A percentile compares a stretch with the other conserved stretches of the same genome.
Evolutionary conservation across 1,140 invertebrate genomes (phyloP).

Genomic region (Penaeus japonicus): DNA sequence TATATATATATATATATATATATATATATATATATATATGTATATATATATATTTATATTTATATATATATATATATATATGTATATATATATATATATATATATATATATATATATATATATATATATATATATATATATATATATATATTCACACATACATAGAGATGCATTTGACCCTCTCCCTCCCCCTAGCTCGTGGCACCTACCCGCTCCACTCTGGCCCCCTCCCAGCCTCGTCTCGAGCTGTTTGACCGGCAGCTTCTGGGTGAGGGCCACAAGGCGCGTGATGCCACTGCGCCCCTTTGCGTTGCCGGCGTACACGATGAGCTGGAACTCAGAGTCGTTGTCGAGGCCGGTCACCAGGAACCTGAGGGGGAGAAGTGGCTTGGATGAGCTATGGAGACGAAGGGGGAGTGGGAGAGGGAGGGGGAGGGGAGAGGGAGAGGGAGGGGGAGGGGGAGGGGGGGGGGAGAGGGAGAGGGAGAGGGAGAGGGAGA

Average conservation of each 20-base stretch:
- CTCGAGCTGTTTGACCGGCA: slow-evolving; percentile 48
- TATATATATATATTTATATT: background rate
- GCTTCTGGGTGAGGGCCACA: slow-evolving; percentile 43
- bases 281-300: slow-evolving; percentile 42
- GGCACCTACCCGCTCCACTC: background rate
- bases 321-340: slow-evolving; percentile 47
- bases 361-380: slow-evolving; percentile 32
- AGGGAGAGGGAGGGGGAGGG: too few relatives aligned
- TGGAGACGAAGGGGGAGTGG: background rate
- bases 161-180: background rate
- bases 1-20: background rate
- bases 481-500: too few relatives aligned
- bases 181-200: background rate
- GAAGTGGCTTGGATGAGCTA: background rate
- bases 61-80: background rate
- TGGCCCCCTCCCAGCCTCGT: slow-evolving; percentile 16
- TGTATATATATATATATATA: background rate
- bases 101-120: background rate
- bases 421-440: background rate
- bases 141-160: background rate
- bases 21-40: background rate
- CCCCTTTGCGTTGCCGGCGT: slow-evolving; percentile 40
- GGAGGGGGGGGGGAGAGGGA: too few relatives aligned
- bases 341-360: slow-evolving; percentile 44
- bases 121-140: background rate